Evolutionary conservation across 1,140 invertebrate genomes (phyloP), one percentile per base, ranked within the genome.

Genomic region (Caenorhabditis tropicalis): DNA sequence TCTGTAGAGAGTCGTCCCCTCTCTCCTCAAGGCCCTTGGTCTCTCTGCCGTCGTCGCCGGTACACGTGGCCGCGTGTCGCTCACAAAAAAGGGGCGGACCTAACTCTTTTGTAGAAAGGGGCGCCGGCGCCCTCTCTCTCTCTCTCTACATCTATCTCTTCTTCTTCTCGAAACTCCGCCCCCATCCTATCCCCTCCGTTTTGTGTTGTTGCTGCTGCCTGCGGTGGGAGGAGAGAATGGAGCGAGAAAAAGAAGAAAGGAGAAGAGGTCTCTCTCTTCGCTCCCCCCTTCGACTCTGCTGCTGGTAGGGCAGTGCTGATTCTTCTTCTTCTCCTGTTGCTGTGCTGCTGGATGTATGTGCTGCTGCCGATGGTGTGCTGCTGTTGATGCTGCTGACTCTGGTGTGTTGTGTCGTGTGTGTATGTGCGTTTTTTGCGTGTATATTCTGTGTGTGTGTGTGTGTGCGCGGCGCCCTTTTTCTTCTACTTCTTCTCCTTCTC

Each of bases 321-420:
- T 51, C 43, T 46, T 46, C 43, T 46, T 46, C 16, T 16, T 9
- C 21, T 58, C 29, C 56, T 58, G 24, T 58, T 58, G 56, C 24
- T 56, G 81, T 60, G 49, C n/a, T n/a, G n/a, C n/a, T n/a, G n/a
- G n/a, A n/a, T n/a, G n/a, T n/a, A n/a, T n/a, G n/a, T n/a, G n/a
- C n/a, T n/a, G n/a, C n/a, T n/a, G n/a, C n/a, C n/a, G n/a, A n/a
- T n/a, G n/a, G n/a, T n/a, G n/a, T n/a, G n/a, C n/a, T n/a, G n/a
- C n/a, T n/a, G n/a, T n/a, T n/a, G n/a, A n/a, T n/a, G n/a, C n/a
- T n/a, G n/a, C 82, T 46, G 36, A n/a, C 27, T 24, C 74, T 79
- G 43, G 82, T 83, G 60, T 83, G 82, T 83, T 49, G 60, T 65
- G 60, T 43, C 39, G 53, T 83, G 53, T n/a, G n/a, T n/a, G n/a